A percentile compares a stretch with the other conserved stretches of the same genome.
Evolutionary conservation across 2,113 vertebrate species (phyloP).

Genomic region (Athene cunicularia): DNA sequence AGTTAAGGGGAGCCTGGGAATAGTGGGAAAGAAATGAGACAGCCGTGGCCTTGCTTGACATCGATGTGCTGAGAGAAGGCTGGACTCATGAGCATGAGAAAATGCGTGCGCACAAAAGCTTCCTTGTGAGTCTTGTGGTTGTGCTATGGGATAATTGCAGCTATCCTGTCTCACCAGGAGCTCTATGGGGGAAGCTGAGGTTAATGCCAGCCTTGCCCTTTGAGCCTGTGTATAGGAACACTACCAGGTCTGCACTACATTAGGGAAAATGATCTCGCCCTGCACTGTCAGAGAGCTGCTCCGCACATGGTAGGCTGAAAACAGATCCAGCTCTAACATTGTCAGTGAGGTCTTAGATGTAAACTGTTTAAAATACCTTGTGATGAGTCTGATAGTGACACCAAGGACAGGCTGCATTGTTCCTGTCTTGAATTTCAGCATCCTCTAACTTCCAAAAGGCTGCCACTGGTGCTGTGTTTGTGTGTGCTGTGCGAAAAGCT

Average conservation of each 20-base stretch:
- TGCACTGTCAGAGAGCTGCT: background rate
- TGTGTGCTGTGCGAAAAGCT: background rate
- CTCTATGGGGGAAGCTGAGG: background rate
- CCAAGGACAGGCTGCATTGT: background rate
- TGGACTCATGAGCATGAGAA: background rate
- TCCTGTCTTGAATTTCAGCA: background rate
- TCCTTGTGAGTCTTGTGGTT: background rate
- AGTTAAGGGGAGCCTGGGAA: background rate
- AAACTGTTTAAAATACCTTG: background rate
- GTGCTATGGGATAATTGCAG: background rate
- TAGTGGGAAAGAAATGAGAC: background rate
- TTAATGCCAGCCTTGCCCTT: background rate
- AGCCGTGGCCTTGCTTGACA: background rate
- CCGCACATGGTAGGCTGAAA: background rate
- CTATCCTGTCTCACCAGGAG: background rate
- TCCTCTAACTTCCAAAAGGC: background rate
- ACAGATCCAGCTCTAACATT: background rate
- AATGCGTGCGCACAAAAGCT: background rate
- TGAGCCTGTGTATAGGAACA: background rate
- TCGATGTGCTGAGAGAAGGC: background rate
- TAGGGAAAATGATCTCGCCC: background rate
- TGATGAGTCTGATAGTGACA: background rate
- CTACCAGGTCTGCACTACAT: background rate
- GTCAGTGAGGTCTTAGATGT: background rate
- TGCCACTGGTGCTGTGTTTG: rapidly evolving